Conservation (phyloP, 2,113 vertebrate genomes). For the Felis catus region F.catus_Fca126_mat1.0 CM031425.1:53907501-53908000, state of each 20-base stretch:
- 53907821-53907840: neutral
- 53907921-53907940: neutral
- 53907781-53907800: neutral
- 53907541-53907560: accelerated
- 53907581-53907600: neutral
- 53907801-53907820: neutral
- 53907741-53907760: neutral
- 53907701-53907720: neutral
- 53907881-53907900: neutral
- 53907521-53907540: neutral
- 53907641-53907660: neutral
- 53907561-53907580: accelerated
- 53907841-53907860: neutral
- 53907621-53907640: neutral
- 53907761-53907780: neutral
- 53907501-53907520: neutral
- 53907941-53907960: neutral
- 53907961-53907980: neutral
- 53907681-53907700: neutral
- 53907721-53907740: accelerated
- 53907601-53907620: neutral
- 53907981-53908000: neutral
- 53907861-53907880: neutral
- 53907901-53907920: neutral
- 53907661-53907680: neutral